Percentiles rank a stretch among this genome's conserved stretches.
These are phyloP conservation scores for Ectropis crepuscularia DNA, from an alignment of 2,888 invertebrate genomes.

Conservation along the genomic window DNA sequence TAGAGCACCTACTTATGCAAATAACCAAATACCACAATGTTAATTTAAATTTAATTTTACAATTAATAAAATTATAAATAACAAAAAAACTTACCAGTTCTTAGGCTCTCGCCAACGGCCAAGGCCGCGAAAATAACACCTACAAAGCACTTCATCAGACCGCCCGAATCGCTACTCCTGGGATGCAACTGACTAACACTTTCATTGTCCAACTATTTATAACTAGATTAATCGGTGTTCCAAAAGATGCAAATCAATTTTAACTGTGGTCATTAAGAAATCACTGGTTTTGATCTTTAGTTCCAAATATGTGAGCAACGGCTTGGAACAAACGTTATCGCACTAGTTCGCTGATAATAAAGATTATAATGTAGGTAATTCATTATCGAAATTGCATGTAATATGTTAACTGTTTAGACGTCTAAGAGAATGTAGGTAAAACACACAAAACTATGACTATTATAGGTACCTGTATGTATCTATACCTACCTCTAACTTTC, in stretches of 20 bases:
- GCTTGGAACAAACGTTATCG: no score
- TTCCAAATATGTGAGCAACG: no score
- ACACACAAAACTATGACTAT: no score
- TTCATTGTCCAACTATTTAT: not conserved
- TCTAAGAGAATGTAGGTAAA: no score
- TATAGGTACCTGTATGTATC: no score
- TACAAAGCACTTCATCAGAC: slow-evolving; percentile 1
- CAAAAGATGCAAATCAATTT: slow-evolving; percentile 5
- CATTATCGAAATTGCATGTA: no score
- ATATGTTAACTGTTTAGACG: no score
- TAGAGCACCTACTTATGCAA: no score
- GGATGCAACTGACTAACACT: not conserved
- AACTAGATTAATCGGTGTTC: slow-evolving; percentile 5
- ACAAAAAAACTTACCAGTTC: not conserved
- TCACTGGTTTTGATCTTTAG: not conserved
- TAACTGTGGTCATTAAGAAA: not conserved
- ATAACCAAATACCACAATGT: not conserved
- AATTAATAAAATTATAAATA: not conserved
- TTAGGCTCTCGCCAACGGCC: not conserved
- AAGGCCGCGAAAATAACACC: not conserved
- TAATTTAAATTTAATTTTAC: not conserved
- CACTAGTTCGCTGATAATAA: no score
- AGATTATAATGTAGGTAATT: no score
- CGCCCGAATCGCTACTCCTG: not conserved
- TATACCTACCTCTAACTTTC: no score